phyloP scores from a whole-genome alignment of 2,797 vertebrate genomes.

The Gorsachius magnificus region DNA sequence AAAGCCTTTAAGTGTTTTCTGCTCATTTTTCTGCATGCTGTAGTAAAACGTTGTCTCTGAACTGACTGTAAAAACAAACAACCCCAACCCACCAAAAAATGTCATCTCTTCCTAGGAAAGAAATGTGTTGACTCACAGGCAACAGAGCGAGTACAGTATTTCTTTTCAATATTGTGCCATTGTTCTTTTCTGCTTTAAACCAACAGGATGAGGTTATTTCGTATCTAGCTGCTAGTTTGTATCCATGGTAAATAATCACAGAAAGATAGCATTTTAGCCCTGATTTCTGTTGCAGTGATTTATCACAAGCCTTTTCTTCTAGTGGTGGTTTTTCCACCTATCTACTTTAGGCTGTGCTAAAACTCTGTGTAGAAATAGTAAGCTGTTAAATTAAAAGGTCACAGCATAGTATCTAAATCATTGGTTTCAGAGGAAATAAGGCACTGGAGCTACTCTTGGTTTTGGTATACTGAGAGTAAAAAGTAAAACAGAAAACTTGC shows the following conservation, averaged over 20 bases:
- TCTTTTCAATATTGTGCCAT: background rate
- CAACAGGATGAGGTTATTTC: background rate
- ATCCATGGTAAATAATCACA: background rate
- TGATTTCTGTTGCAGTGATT: background rate
- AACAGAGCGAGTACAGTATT: background rate
- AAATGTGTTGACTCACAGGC: background rate
- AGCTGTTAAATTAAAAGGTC: background rate
- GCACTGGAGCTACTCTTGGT: background rate
- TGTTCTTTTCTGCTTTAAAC: background rate
- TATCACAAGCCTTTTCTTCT: background rate
- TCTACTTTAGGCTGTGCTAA: background rate
- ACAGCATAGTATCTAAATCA: background rate
- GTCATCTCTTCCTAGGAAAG: background rate
- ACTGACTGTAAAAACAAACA: background rate
- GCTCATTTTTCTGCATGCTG: background rate
- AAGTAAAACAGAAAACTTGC: background rate
- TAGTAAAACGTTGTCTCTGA: background rate
- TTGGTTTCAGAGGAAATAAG: background rate
- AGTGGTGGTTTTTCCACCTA: background rate
- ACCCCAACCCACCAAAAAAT: background rate
- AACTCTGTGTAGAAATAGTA: background rate
- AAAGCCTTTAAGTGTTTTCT: background rate
- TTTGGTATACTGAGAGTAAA: background rate
- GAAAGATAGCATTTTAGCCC: background rate
- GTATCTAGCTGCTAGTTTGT: background rate